Base-by-base conservation (phyloP, 1,140 invertebrate species). In the Drosophila arawakana region DNA sequence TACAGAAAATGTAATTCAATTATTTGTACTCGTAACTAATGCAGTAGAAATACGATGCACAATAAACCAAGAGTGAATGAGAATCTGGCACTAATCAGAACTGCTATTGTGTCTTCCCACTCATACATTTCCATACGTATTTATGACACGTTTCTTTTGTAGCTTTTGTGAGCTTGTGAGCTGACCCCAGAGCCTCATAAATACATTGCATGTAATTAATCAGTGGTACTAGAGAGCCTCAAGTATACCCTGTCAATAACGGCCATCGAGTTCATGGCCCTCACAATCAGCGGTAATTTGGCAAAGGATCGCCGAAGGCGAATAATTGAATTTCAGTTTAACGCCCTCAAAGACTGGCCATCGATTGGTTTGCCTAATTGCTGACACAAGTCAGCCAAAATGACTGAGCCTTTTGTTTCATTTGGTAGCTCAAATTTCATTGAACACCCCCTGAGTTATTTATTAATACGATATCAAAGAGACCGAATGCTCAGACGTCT, bases 201-300 rank as follows among this genome's bases (percentile, higher is more conserved):
- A 83, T 76, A 80, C 66, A 83, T 80, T 77, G 84, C 83, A 80
- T 88, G 83, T 83, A 88, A 86, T 86, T 86, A 86, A 89, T 88
- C 80, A 88, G 72, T 21, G 70, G 59, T 54, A 72, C 37, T 30
- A 30, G 25, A 30, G 25, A 68, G 78, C 13, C 43, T 11, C 50
- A 8, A 50, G 52, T 34, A 9, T 21, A 37, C 13, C 37, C 11
- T 70, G 57, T 72, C 82, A 61, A 62, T 76, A 34, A 65, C 63
- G 65, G 63, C 46, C 81, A 84, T 46, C 81, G n/a, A 52, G 49
- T 50, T 50, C 49, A 50, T 30, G 34, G 7, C 37, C 43, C 39
- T 37, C 35, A 55, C 69, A 72, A 66, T 62, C 61, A 52, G 60
- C 67, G 39, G 52, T 70, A 79, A 86, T 80, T 82, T 69, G 80